Evolutionary conservation across 2,888 invertebrate species (phyloP), one percentile per base, ranked within the genome.

Genomic region (Anarsia innoxiella): DNA sequence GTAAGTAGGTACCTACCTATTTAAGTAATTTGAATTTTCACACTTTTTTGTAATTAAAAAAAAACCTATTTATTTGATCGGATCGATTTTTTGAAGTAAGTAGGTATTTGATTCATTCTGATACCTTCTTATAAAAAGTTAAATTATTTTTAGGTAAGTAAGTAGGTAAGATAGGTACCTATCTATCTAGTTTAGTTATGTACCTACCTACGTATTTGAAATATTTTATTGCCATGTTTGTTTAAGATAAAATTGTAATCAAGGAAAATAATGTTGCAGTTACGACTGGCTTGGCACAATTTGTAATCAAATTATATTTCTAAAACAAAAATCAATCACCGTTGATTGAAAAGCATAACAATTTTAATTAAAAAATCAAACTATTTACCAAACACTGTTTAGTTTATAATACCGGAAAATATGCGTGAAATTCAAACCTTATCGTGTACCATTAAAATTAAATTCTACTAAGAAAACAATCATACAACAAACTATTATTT

Each of bases 281-380:
- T 39, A 27, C 36, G 40, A 32, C 12, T 40, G 32, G 9, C 11
- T 12, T 16, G 10, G 9, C 2, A 28, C 11, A 29, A 36, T 40
- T 32, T 31, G 34, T 37, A 41, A 41, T 37, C 26, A 41, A 40
- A 14, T 50, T 46, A 42, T 48, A 48, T 47, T 53, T 51, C 42
- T 52, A 56, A 66, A 72, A 70, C 68, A 69, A 58, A 75, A 78
- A 75, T 70, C 70, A 77, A 78, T 74, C 64, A 64, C 50, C 39
- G 39, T 42, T 48, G 42, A 64, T 56, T 54, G 55, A 48, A 50
- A 60, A 66, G 44, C 65, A 61, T 64, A 68, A 66, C 64, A 63
- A 61, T 69, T 77, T 76, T 78, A 77, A 83, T 80, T 79, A 77
- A 76, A 76, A 79, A 77, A 78, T 76, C 70, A 77, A 78, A 73